Percentiles rank a stretch among this genome's conserved stretches.
Conservation (phyloP, 2,797 vertebrate genomes). For the Halcyon smyrnensis region DNA sequence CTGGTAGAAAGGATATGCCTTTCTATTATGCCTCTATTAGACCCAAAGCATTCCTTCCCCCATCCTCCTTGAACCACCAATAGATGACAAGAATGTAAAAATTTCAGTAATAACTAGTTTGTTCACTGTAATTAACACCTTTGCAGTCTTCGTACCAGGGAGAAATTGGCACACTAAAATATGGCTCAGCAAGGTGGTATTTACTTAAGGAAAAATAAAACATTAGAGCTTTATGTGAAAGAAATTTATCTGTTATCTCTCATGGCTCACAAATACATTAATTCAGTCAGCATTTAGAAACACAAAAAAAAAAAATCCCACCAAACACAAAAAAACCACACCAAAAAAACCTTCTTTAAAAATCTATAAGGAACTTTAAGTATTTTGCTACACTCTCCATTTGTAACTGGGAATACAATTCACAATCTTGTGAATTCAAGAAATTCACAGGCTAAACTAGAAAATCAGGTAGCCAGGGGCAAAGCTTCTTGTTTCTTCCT, state of each 20-base stretch:
- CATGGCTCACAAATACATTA: slow-evolving; percentile 2
- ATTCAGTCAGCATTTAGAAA: not conserved
- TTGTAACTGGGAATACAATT: not conserved
- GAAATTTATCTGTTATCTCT: slow-evolving; percentile 55
- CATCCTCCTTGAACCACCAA: slow-evolving; percentile 3
- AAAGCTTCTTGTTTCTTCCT: not conserved
- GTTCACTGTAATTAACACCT: slow-evolving; percentile 60
- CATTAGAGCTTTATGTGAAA: slow-evolving; percentile 33
- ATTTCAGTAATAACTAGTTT: slow-evolving; percentile 56
- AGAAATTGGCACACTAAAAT: slow-evolving; percentile 43
- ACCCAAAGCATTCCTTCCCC: not conserved
- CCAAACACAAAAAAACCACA: too few relatives aligned
- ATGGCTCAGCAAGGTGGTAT: slow-evolving; percentile 52
- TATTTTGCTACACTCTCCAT: not conserved
- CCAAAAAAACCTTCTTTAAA: not conserved
- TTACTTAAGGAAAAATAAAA: slow-evolving; percentile 60
- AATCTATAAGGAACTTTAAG: slow-evolving; percentile 16
- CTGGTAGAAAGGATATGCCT: not conserved
- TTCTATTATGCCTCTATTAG: not conserved
- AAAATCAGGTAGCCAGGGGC: not conserved
- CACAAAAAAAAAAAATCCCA: not conserved
- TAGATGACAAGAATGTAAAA: slow-evolving; percentile 47
- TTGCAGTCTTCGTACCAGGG: slow-evolving; percentile 1
- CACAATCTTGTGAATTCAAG: not conserved
- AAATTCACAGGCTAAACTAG: not conserved